Evolutionary conservation across 2,888 invertebrate species (phyloP).

Genomic region (Aleiodes leptofemur): DNA sequence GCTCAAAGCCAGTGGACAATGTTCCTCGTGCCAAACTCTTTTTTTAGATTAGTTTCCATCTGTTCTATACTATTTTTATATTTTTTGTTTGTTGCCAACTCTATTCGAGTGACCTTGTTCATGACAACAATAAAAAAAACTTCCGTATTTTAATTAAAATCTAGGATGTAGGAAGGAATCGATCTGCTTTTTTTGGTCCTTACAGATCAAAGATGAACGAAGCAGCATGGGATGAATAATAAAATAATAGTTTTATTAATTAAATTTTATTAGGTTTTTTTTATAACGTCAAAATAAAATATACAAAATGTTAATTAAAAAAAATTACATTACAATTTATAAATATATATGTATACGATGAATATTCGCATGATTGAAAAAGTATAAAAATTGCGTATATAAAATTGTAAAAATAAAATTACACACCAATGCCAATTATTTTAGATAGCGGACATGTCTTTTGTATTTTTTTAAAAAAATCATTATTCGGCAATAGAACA

Average conservation of each 20-base stretch:
- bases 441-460: background rate
- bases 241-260: constrained; percentile 9
- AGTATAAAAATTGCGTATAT: constrained; percentile 3
- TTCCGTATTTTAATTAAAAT: constrained; percentile 8
- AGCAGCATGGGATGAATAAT: background rate
- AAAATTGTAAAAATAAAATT: constrained; percentile 8
- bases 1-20: constrained; percentile 6
- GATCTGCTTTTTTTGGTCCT: too few species aligned
- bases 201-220: too few species aligned
- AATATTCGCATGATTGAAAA: background rate
- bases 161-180: too few species aligned
- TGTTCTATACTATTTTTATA: constrained; percentile 3
- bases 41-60: background rate
- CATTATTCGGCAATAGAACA: background rate
- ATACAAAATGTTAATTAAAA: constrained; percentile 15
- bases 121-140: constrained; percentile 6
- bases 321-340: constrained; percentile 13
- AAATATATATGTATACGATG: background rate
- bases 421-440: constrained; percentile 14
- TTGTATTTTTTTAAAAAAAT: background rate
- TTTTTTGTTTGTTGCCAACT: background rate
- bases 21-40: constrained; percentile 13
- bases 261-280: background rate
- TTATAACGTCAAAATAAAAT: constrained; percentile 18
- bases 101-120: background rate